A percentile compares a stretch with the other conserved stretches of the same genome.
Evolutionary conservation across 2,797 vertebrate genomes (phyloP).

Genomic region (Tympanoctomys barrerae): DNA sequence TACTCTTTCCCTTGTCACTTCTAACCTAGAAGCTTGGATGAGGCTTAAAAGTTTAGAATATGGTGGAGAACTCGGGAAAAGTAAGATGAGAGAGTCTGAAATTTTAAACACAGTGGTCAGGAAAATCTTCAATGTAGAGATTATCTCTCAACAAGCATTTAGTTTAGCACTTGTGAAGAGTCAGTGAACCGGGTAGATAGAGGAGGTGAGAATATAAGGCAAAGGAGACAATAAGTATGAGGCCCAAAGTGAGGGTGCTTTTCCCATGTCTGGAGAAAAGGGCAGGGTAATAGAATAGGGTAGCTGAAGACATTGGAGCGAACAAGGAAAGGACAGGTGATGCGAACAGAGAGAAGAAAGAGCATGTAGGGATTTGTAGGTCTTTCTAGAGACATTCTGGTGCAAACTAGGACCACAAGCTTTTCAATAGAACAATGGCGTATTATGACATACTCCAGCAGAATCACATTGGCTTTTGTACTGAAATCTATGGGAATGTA

Average conservation of each 20-base stretch:
- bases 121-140: not conserved
- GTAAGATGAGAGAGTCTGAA: not conserved
- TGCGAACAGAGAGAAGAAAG: not conserved
- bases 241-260: not conserved
- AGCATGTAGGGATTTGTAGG: not conserved
- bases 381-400: not conserved
- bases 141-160: not conserved
- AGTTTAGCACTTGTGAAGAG: too few relatives aligned
- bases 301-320: not conserved
- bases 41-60: not conserved
- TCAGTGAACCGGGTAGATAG: not conserved
- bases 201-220: not conserved
- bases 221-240: not conserved
- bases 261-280: not conserved
- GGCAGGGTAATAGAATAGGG: not conserved
- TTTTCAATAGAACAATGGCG: not conserved
- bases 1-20: not conserved
- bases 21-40: not conserved
- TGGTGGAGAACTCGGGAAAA: not conserved
- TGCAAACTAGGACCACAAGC: not conserved
- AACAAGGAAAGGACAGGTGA: not conserved
- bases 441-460: not conserved
- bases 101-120: not conserved
- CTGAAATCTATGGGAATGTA: not conserved
- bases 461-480: not conserved